A percentile compares a stretch with the other conserved stretches of the same genome.
Evolutionary conservation across 1,140 invertebrate species (phyloP).

Genomic region (Linepithema humile): DNA sequence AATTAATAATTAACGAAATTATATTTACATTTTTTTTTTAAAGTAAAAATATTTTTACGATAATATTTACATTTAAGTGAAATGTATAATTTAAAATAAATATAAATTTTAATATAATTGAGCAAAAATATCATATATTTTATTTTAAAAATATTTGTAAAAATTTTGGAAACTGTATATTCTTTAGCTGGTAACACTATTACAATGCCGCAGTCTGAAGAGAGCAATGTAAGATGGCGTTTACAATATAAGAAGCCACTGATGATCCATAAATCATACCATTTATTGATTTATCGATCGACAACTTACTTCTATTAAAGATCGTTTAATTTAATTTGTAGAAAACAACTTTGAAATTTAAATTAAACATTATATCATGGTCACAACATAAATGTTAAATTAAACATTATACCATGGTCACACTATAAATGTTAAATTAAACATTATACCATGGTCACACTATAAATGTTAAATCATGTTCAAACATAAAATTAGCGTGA

Average conservation of each 20-base stretch:
- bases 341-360: not conserved
- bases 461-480: slow-evolving; percentile 4
- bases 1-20: not conserved
- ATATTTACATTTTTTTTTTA: not conserved
- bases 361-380: not conserved
- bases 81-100: not conserved
- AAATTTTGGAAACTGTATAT: slow-evolving; percentile 8
- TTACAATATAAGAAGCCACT: not conserved
- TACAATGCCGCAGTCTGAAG: not conserved
- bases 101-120: not conserved
- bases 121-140: slow-evolving; percentile 4
- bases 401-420: not conserved
- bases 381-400: not conserved
- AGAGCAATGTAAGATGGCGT: slow-evolving; percentile 26
- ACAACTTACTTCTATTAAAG: not conserved
- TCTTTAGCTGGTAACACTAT: slow-evolving; percentile 21
- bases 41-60: not conserved
- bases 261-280: not conserved
- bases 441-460: not conserved
- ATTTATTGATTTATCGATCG: slow-evolving; percentile 15
- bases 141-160: not conserved
- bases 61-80: not conserved
- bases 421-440: not conserved
- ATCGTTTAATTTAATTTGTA: not conserved
- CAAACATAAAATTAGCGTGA: not conserved